phyloP scores from a whole-genome alignment of 2,113 vertebrate genomes.

The Tor tambroides region DNA sequence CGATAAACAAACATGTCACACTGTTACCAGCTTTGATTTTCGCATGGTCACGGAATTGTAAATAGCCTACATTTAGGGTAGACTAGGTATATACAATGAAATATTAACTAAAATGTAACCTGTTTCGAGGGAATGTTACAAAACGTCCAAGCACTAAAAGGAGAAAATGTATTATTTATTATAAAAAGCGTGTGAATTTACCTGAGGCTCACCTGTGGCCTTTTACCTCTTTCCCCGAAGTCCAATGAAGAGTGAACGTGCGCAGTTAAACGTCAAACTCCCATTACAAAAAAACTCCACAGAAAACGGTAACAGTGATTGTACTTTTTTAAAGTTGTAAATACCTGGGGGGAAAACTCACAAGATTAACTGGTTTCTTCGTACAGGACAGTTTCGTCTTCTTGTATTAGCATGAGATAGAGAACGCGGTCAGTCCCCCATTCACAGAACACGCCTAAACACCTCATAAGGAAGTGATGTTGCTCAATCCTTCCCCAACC shows the following conservation, averaged over 20 bases:
- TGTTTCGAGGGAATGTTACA: neutral
- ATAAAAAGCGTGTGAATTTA: neutral
- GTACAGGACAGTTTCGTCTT: conserved; percentile 13
- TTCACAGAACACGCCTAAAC: conserved; percentile 37
- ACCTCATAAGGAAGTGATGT: conserved; percentile 41
- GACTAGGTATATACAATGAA: neutral
- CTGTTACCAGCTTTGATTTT: neutral
- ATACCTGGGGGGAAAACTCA: neutral
- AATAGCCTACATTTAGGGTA: too few relatives aligned
- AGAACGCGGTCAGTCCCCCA: neutral
- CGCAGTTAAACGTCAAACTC: neutral
- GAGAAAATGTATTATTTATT: neutral
- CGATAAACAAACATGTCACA: neutral
- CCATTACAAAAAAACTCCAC: neutral
- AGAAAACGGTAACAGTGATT: neutral
- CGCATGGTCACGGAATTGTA: neutral
- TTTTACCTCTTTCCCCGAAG: neutral
- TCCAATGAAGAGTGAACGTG: neutral
- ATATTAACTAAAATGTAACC: neutral
- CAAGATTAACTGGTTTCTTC: neutral
- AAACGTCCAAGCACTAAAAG: neutral
- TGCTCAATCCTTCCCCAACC: conserved; percentile 15
- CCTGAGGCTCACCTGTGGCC: conserved; percentile 36
- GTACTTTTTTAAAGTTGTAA: neutral
- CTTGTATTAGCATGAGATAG: neutral